phyloP scores from a whole-genome alignment of 2,797 vertebrate genomes.

The Merluccius polli region DNA sequence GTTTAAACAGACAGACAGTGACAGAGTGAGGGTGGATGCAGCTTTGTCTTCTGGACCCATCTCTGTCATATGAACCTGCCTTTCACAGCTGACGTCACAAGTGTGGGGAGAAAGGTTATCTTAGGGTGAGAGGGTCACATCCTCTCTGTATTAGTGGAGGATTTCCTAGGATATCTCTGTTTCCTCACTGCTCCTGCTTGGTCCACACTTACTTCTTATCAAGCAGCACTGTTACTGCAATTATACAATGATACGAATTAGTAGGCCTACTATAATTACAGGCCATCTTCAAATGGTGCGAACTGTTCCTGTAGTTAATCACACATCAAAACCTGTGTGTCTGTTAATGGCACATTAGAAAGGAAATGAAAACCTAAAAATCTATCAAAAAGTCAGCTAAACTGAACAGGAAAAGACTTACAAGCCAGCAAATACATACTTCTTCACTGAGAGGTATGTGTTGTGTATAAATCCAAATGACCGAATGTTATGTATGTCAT shows the following conservation, averaged over 20 bases:
- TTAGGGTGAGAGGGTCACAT: constrained; percentile 34
- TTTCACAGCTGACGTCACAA: constrained; percentile 21
- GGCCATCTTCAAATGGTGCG: neutral
- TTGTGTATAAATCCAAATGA: neutral
- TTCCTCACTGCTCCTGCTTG: neutral
- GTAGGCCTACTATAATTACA: neutral
- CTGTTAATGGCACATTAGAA: neutral
- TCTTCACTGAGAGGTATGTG: neutral
- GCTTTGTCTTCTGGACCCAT: constrained; percentile 23
- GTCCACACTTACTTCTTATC: neutral
- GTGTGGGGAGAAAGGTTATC: neutral
- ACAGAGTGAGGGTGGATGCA: constrained; percentile 45
- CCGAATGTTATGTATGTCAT: neutral
- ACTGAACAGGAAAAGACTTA: neutral
- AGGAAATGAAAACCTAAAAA: too few relatives aligned
- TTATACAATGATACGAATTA: neutral
- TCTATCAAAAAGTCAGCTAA: neutral
- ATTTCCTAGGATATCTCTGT: too few relatives aligned
- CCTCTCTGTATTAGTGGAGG: constrained; percentile 10
- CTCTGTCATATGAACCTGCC: constrained; percentile 47
- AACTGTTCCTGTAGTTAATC: neutral
- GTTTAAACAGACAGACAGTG: constrained; percentile 80
- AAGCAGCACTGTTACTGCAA: neutral
- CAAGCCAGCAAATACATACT: neutral
- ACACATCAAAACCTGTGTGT: neutral